Evolutionary conservation across 2,113 vertebrate genomes (phyloP).

Genomic region (Rana temporaria): DNA sequence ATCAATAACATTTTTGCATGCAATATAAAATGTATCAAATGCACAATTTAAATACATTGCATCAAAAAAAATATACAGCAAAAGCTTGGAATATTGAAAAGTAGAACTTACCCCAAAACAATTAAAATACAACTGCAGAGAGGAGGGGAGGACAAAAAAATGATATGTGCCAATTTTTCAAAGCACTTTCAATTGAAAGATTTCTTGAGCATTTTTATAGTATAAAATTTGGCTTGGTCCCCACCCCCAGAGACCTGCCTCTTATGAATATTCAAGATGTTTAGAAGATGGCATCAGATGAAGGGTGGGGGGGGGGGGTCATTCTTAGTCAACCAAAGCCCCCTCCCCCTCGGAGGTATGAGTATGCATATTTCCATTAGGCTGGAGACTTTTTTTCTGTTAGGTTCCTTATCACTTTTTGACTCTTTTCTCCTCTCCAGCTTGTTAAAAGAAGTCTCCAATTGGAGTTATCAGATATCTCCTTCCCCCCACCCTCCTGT

Average conservation of each 20-base stretch:
- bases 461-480: slow-evolving; percentile 58
- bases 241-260: slow-evolving; percentile 62
- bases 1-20: too few relatives aligned
- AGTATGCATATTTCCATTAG: slow-evolving; percentile 22
- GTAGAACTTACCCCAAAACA: too few relatives aligned
- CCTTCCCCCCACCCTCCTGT: neutral
- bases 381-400: neutral
- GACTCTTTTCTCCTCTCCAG: neutral
- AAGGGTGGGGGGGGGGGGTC: neutral
- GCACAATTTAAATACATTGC: too few relatives aligned
- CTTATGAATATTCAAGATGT: slow-evolving; percentile 62
- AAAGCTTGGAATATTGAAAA: too few relatives aligned
- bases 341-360: neutral
- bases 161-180: slow-evolving; percentile 33
- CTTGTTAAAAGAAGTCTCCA: slow-evolving; percentile 36
- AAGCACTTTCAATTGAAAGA: slow-evolving; percentile 33
- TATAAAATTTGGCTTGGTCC: slow-evolving; percentile 55
- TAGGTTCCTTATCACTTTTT: slow-evolving; percentile 2
- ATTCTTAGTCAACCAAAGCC: neutral
- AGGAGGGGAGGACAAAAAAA: neutral
- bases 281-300: slow-evolving; percentile 43
- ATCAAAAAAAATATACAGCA: too few relatives aligned
- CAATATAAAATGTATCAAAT: too few relatives aligned
- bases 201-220: slow-evolving; percentile 63
- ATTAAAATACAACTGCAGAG: too few relatives aligned